phyloP scores from a whole-genome alignment of 2,888 invertebrate genomes.

The Eurytoma adleriae region DNA sequence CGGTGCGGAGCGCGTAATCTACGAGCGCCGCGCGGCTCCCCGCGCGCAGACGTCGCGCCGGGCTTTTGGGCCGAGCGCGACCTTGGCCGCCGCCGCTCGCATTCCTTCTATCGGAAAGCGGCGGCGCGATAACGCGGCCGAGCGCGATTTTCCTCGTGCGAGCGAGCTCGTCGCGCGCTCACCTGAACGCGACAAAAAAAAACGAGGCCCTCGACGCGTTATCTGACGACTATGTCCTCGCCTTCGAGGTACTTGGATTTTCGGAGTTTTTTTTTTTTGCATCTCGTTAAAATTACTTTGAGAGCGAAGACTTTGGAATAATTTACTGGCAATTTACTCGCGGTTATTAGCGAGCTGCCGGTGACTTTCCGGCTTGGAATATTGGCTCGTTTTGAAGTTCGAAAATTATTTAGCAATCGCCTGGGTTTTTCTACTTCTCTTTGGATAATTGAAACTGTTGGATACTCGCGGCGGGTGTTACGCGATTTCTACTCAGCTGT shows the following conservation, averaged over 20 bases:
- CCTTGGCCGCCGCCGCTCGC: conserved; percentile 33
- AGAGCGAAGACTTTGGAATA: conserved; percentile 2
- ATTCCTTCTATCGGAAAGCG: conserved; percentile 47
- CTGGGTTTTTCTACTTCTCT: not conserved
- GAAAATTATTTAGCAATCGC: not conserved
- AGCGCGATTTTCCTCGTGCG: not conserved
- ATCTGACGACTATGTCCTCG: not conserved
- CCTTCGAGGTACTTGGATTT: not conserved
- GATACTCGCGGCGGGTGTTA: too few relatives aligned
- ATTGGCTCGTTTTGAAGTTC: too few relatives aligned
- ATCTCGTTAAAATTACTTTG: too few relatives aligned
- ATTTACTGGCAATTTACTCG: conserved; percentile 15
- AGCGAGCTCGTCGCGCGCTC: not conserved
- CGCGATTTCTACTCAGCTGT: too few relatives aligned
- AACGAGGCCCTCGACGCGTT: not conserved
- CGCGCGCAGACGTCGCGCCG: conserved; percentile 1
- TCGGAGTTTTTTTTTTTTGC: not conserved
- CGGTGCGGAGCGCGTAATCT: not conserved
- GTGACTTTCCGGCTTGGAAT: too few relatives aligned
- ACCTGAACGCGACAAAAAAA: too few relatives aligned
- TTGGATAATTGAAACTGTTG: not conserved
- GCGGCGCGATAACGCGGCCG: not conserved
- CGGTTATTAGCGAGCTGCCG: not conserved
- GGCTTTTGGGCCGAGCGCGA: conserved; percentile 32
- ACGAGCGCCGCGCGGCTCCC: not conserved